Base-by-base conservation (phyloP, 2,888 invertebrate genomes). In the Hetaerina titia region DNA sequence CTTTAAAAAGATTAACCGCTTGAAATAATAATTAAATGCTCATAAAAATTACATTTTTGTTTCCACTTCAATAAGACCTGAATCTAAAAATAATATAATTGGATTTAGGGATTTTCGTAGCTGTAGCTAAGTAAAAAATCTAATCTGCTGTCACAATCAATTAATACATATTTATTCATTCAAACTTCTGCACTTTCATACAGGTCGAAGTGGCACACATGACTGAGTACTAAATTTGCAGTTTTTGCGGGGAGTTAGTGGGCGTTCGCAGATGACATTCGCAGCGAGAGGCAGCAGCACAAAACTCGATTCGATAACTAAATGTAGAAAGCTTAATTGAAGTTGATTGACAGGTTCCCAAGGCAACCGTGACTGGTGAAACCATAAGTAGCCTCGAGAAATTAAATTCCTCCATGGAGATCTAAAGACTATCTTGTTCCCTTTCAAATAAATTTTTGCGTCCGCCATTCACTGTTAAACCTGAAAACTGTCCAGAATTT, bases 291-390 rank as follows among this genome's bases (percentile, higher is more conserved):
- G 31, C 11, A 81, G 81, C 6, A 31, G 81, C 31, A 81, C 25
- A 81, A 81, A 81, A 81, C 22, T 81, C 31, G 81, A 81, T 81
- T 81, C 81, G 81, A 81, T 81, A 81, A 25, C 81, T 25, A 81
- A 81, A 81, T 81, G 81, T 25, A 31, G 81, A 81, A 31, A 81
- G 81, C 13, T 25, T 11, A 31, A 81, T 81, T 81, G 81, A 31
- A 31, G 31, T 81, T 81, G 31, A 81, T 13, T 81, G 81, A 81
- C 81, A 81, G 81, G 81, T 81, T 81, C 2, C 31, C 25, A 2
- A 31, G 81, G 81, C 81, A 22, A 2, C 9, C 25, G 11, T 25
- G 81, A 81, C 81, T 81, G n/a, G 31, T 15, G 81, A 81, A 22
- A 31, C 81, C 81, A 31, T 81, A 31, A 81, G 81, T 81, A 81